Evolutionary conservation across 2,888 invertebrate genomes (phyloP), one percentile per base, ranked within the genome.

Genomic region (Macrophya annulata): DNA sequence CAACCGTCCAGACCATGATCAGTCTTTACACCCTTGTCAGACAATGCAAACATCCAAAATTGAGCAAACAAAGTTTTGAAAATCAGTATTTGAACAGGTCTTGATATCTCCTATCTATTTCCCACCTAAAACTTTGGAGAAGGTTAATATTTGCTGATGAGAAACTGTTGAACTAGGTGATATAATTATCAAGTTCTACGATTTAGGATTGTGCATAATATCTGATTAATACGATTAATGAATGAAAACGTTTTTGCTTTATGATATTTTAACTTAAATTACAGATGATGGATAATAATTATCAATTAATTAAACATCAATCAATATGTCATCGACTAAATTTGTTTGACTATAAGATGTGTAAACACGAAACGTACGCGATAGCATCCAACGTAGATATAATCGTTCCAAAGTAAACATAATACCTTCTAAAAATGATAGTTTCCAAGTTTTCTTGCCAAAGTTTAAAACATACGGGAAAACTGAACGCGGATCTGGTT

Each of bases 391-490:
- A 37, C n/a, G 31, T 31, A 3, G 31, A 31, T 31, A 31, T 40
- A 0, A 17, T 10, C 17, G 17, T 43, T 81, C 81, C 81, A 81
- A 81, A 62, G 62, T 62, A 81, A 81, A 81, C 81, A 79, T 59
- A 62, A 40, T n/a, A 40, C 37, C 21, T 1, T 45, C 45, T n/a
- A 4, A 43, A 17, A 25, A 37, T 8, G 10, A 1, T 6, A 9
- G n/a, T 37, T 55, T 37, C 31, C 77, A 15, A n/a, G n/a, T 55
- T 51, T 51, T 37, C 37, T 51, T 3, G 51, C 17, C 9, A 43
- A 77, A 51, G 21, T 25, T 17, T 1, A 21, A 9, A 55, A 77
- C 37, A 4, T 31, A 17, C 25, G 8, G 1, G 55, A 31, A 76
- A 17, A 77, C 12, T 31, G 0, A 17, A 51, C 31, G 25, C 48